These are phyloP conservation scores for Falco punctatus DNA, from an alignment of 2,113 vertebrate genomes.

Conservation along the genomic window DNA sequence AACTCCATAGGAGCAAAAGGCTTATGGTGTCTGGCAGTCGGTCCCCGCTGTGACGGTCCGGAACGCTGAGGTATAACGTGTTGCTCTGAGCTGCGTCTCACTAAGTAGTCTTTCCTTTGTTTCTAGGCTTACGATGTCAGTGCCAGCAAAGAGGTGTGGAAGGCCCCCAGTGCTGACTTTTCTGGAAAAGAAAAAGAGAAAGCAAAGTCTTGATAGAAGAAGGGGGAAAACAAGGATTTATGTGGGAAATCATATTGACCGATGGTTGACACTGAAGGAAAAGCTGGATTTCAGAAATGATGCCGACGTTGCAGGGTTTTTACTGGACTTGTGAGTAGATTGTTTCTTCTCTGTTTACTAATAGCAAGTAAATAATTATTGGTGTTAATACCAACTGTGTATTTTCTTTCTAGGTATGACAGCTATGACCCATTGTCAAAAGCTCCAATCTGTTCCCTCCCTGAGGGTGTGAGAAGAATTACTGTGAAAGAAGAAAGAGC, in stretches of 20 bases:
- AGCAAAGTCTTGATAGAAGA: conserved; percentile 8
- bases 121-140: not conserved
- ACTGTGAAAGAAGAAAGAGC: not conserved
- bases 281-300: conserved; percentile 21
- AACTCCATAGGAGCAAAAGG: accelerated
- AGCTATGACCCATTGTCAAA: not conserved
- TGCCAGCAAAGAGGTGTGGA: not conserved
- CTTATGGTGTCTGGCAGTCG: accelerated
- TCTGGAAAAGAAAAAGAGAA: conserved; percentile 41
- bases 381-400: not conserved
- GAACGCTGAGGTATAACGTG: accelerated
- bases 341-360: not conserved
- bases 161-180: not conserved
- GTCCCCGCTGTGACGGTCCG: accelerated
- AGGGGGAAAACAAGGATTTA: conserved; percentile 24
- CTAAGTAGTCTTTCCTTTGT: accelerated
- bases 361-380: not conserved
- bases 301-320: conserved; percentile 5
- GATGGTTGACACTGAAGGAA: not conserved
- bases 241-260: not conserved
- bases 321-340: conserved; percentile 28
- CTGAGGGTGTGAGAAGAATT: not conserved
- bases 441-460: not conserved
- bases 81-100: accelerated
- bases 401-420: conserved; percentile 6